Percentiles rank a stretch among this genome's conserved stretches.
These are phyloP conservation scores for Ceyx melanurus DNA, from an alignment of 2,113 vertebrate genomes.

Conservation along the genomic window DNA sequence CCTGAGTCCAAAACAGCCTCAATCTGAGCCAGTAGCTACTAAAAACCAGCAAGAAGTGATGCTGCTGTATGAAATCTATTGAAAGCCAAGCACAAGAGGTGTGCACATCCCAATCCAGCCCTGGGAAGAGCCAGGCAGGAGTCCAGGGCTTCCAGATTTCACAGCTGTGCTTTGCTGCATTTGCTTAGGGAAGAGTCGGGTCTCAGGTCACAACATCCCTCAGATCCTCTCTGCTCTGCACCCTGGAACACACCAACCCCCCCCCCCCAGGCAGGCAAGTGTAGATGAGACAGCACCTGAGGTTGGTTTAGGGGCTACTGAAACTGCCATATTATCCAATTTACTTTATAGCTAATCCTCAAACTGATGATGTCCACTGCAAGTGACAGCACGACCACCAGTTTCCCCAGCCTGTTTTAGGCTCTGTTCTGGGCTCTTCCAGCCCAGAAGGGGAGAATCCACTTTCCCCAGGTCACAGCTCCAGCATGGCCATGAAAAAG, in stretches of 20 bases:
- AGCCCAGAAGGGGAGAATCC: neutral
- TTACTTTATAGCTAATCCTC: neutral
- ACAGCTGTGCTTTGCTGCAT: neutral
- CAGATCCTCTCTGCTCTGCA: neutral
- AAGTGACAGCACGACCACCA: neutral
- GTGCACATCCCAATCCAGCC: neutral
- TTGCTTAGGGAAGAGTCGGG: accelerated
- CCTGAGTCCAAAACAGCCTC: accelerated
- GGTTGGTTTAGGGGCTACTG: accelerated
- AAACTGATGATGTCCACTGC: accelerated
- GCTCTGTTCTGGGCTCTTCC: neutral
- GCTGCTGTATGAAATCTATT: accelerated
- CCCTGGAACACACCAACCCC: neutral
- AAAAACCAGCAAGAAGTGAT: neutral
- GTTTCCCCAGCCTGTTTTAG: accelerated
- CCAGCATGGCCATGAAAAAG: neutral
- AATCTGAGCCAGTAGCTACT: neutral
- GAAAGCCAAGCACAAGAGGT: neutral
- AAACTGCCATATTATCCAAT: accelerated
- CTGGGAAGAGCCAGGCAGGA: accelerated
- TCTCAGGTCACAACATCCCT: neutral
- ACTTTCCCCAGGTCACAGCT: neutral
- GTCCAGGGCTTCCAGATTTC: neutral
- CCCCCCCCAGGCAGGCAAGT: accelerated
- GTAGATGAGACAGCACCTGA: accelerated